These are phyloP conservation scores for Hystrix brachyura DNA, from an alignment of 2,113 vertebrate species.

Conservation along the genomic window DNA sequence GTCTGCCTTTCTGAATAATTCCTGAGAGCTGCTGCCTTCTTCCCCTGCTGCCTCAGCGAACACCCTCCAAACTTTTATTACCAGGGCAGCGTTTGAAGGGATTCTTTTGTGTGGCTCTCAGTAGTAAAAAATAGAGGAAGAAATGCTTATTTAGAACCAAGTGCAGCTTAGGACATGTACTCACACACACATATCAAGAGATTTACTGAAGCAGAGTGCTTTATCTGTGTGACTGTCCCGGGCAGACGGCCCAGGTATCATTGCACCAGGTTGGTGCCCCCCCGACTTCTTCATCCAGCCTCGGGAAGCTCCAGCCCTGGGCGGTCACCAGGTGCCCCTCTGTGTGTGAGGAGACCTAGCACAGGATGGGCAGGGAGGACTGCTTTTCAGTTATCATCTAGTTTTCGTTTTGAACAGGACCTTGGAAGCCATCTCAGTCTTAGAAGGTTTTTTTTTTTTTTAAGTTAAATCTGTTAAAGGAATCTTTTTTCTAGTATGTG, in stretches of 20 bases:
- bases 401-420: background rate
- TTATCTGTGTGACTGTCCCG: background rate
- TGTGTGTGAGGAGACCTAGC: background rate
- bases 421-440: background rate
- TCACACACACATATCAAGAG: background rate
- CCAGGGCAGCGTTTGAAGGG: background rate
- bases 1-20: background rate
- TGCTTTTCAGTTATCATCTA: background rate
- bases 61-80: background rate
- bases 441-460: background rate
- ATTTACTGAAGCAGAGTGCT: background rate
- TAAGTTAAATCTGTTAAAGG: background rate
- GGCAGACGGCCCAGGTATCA: background rate
- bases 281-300: background rate
- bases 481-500: background rate
- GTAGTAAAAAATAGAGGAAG: background rate
- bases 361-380: accelerated
- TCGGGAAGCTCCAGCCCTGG: background rate
- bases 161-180: background rate
- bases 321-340: too few species aligned
- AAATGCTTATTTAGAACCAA: background rate
- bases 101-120: background rate
- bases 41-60: accelerated
- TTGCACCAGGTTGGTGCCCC: background rate
- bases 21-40: background rate